Evolutionary conservation across 2,888 invertebrate species (phyloP), one percentile per base, ranked within the genome.

Genomic region (Willowsia nigromaculata): DNA sequence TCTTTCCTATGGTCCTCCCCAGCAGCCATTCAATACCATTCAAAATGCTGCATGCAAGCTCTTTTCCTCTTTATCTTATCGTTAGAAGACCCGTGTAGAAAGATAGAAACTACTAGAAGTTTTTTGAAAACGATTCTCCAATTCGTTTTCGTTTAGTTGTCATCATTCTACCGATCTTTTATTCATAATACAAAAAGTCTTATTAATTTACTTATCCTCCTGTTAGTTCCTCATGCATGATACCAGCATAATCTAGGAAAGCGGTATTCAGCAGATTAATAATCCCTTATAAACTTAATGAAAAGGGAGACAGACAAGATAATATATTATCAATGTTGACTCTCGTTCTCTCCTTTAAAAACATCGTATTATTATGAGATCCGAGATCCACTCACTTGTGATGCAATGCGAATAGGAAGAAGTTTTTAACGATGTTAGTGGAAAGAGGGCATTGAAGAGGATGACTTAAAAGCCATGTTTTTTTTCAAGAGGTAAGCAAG

Each of bases 231-330:
- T 78, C 11, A 78, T 22, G 65, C 62, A 37, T 68, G 53, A 85
- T 85, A 27, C 76, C 74, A 85, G 53, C 76, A 76, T 74, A 37
- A 56, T 43, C 56, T 37, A 1, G 25, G n/a, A 40, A 74, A 30
- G 85, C 74, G 85, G 85, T 74, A 25, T 50, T 33, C 78, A 65
- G n/a, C n/a, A n/a, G n/a, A n/a, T n/a, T n/a, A n/a, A n/a, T n/a
- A n/a, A n/a, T 85, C 62, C 65, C 85, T 62, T 76, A 65, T 43
- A 78, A 85, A 78, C 43, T 78, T 62, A 76, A 43, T 62, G 85
- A 85, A 62, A 85, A 85, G 47, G 40, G 59, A 76, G 78, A 85
- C 43, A 76, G 50, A 80, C 80, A 80, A 80, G 59, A 80, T 80
- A 37, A 80, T 80, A 59, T 80, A 80, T 80, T 80, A 80, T 56